phyloP scores from a whole-genome alignment of 2,797 vertebrate genomes.

The Girardinus metallicus region DNA sequence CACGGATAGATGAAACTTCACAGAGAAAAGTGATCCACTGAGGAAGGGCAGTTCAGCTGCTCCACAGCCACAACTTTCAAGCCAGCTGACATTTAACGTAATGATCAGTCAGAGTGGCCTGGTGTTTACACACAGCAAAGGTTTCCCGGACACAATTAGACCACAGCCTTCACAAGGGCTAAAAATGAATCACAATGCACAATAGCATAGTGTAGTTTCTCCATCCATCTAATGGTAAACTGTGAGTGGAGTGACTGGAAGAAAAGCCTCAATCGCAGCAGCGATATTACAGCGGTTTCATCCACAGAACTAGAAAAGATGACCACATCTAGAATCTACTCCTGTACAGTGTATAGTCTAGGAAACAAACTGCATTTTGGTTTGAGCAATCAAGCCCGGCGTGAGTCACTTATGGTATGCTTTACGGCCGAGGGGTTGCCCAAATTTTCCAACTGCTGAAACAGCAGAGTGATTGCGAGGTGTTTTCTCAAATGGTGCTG shows the following conservation, averaged over 20 bases:
- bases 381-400: constrained; percentile 59
- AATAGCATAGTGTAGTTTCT: constrained; percentile 66
- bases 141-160: constrained; percentile 79
- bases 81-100: constrained; percentile 80
- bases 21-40: constrained; percentile 70
- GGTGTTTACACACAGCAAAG: constrained; percentile 71
- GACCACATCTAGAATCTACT: constrained; percentile 69
- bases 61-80: constrained; percentile 67
- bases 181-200: constrained; percentile 77
- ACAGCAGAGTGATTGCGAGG: constrained; percentile 37
- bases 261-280: constrained; percentile 75
- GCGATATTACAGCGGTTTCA: constrained; percentile 71
- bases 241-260: constrained; percentile 77
- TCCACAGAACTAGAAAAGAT: constrained; percentile 65
- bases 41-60: constrained; percentile 71
- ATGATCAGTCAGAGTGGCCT: constrained; percentile 76
- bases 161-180: constrained; percentile 67
- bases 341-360: constrained; percentile 64
- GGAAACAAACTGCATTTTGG: constrained; percentile 59
- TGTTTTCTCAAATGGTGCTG: neutral
- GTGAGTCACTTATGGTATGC: constrained; percentile 70
- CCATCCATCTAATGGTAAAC: constrained; percentile 72
- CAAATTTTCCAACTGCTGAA: constrained; percentile 52
- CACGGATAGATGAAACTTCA: constrained; percentile 73
- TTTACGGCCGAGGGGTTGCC: constrained; percentile 59